Evolutionary conservation across 2,888 invertebrate species (phyloP).

Genomic region (Leuctra nigra): DNA sequence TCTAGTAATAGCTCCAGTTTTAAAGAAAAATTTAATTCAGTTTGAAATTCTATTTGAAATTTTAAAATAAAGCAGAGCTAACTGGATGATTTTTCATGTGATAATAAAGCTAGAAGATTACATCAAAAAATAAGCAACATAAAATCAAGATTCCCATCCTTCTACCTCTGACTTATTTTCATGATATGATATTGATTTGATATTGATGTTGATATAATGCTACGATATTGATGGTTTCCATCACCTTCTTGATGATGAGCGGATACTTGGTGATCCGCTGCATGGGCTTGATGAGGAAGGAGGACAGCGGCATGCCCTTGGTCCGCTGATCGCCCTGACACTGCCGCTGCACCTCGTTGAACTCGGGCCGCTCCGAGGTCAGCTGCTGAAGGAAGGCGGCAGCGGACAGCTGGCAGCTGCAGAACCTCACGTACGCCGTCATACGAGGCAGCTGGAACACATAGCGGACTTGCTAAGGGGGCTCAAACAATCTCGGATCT

Average conservation of each 20-base stretch:
- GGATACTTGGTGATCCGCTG: conserved; percentile 76
- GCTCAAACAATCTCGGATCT: not conserved
- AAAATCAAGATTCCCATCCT: too few relatives aligned
- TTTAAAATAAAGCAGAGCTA: too few relatives aligned
- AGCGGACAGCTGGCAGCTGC: conserved; percentile 64
- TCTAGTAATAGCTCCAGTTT: too few relatives aligned
- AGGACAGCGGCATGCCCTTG: conserved; percentile 65
- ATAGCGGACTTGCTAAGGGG: not conserved
- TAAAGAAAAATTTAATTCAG: too few relatives aligned
- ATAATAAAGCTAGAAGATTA: too few relatives aligned
- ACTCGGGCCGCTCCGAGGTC: conserved; percentile 54
- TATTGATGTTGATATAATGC: too few relatives aligned
- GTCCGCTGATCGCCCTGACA: conserved; percentile 58
- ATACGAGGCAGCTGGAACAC: conserved; percentile 56
- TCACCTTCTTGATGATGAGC: conserved; percentile 62
- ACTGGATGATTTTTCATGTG: too few relatives aligned
- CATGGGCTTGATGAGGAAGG: conserved; percentile 74
- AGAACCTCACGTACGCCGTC: conserved; percentile 66
- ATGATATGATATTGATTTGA: too few relatives aligned
- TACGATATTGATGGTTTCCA: too few relatives aligned
- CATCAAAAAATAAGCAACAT: too few relatives aligned
- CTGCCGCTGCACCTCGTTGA: conserved; percentile 53
- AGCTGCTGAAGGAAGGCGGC: conserved; percentile 59
- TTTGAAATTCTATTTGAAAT: too few relatives aligned
- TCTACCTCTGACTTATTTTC: too few relatives aligned